These are phyloP conservation scores for Gavia stellata DNA, from an alignment of 2,113 vertebrate genomes.

Conservation along the genomic window DNA sequence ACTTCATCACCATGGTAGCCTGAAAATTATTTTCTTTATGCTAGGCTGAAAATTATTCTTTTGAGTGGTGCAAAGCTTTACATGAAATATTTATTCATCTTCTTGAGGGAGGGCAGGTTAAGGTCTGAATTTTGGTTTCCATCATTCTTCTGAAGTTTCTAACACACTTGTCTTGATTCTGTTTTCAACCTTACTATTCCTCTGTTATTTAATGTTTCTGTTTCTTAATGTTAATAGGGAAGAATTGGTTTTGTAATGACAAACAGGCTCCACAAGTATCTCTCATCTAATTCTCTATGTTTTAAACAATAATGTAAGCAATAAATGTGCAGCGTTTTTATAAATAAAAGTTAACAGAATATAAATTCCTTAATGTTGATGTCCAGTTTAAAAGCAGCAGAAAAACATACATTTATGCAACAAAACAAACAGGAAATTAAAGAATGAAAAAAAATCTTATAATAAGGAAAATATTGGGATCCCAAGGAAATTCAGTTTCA, in stretches of 20 bases:
- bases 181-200: background rate
- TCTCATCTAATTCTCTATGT: background rate
- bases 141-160: background rate
- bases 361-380: background rate
- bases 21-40: background rate
- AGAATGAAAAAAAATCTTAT: background rate
- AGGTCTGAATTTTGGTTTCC: background rate
- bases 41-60: background rate
- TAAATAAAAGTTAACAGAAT: background rate
- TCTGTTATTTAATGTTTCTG: background rate
- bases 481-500: background rate
- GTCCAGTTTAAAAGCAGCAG: background rate
- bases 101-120: background rate
- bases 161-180: background rate
- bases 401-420: background rate
- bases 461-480: background rate
- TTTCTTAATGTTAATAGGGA: background rate
- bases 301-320: background rate
- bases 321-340: fast-evolving
- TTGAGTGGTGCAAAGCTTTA: background rate
- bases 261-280: background rate
- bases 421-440: background rate
- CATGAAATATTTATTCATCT: background rate
- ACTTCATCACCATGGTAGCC: background rate
- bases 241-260: background rate